Evolutionary conservation across 2,113 vertebrate species (phyloP).

Genomic region (Lethenteron camtschaticum): DNA sequence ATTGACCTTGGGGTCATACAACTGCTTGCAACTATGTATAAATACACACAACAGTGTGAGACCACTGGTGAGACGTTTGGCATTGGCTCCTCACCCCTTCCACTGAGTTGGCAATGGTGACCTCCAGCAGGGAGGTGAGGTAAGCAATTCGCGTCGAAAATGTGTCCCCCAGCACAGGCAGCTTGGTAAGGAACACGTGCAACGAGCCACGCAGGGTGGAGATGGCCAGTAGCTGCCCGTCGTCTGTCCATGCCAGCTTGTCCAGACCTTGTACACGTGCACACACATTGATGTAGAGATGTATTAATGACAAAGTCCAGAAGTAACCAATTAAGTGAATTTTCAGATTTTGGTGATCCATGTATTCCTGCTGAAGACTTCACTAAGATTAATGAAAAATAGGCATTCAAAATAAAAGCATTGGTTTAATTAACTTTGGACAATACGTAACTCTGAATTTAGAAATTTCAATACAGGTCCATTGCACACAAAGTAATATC

Average conservation of each 20-base stretch:
- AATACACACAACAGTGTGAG: slow-evolving; percentile 12
- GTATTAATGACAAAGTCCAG: not conserved
- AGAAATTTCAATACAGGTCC: not conserved
- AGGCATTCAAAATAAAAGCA: not conserved
- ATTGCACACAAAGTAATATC: not conserved
- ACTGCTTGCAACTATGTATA: not conserved
- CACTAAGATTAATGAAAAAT: not conserved
- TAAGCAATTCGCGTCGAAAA: slow-evolving; percentile 56
- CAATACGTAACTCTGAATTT: not conserved
- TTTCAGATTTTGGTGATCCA: not conserved
- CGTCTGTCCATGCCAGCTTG: slow-evolving; percentile 76
- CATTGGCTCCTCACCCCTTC: slow-evolving; percentile 34
- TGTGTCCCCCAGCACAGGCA: slow-evolving; percentile 63
- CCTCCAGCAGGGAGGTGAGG: slow-evolving; percentile 83
- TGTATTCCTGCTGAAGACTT: not conserved
- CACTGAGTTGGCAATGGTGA: slow-evolving; percentile 58
- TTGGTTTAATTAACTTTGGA: not conserved
- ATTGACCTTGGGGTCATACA: too few relatives aligned
- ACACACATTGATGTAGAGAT: too few relatives aligned
- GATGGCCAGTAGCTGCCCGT: slow-evolving; percentile 68
- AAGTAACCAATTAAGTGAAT: not conserved
- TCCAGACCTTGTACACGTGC: slow-evolving; percentile 34
- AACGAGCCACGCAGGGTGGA: slow-evolving; percentile 60
- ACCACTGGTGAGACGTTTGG: too few relatives aligned
- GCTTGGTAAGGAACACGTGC: slow-evolving; percentile 73